Evolutionary conservation across 2,113 vertebrate species (phyloP).

Genomic region (Chaetops frenatus): DNA sequence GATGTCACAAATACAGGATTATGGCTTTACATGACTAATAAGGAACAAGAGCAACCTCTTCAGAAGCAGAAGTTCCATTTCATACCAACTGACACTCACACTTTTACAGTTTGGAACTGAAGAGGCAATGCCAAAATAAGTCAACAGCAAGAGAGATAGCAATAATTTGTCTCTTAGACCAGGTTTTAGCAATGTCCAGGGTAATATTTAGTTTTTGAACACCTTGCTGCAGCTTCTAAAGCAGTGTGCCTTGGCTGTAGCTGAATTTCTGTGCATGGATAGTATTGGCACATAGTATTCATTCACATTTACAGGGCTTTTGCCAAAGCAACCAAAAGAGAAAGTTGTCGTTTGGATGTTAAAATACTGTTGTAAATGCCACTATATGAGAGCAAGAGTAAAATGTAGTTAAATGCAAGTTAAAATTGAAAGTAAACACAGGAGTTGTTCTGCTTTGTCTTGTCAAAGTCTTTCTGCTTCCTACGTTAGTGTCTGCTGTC

Average conservation of each 20-base stretch:
- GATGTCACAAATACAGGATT: not conserved
- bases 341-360: not conserved
- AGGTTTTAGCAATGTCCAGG: not conserved
- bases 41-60: not conserved
- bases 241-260: not conserved
- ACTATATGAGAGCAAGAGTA: not conserved
- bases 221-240: not conserved
- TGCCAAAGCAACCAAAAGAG: not conserved
- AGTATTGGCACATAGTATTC: not conserved
- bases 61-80: not conserved
- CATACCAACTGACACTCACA: not conserved
- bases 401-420: not conserved
- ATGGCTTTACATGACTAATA: constrained; percentile 14
- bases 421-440: not conserved
- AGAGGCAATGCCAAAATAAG: not conserved
- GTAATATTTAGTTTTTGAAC: not conserved
- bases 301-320: not conserved
- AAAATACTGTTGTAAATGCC: not conserved
- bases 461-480: not conserved
- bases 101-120: not conserved
- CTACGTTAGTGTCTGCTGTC: not conserved
- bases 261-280: not conserved
- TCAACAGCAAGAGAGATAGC: not conserved
- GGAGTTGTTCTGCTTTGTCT: not conserved
- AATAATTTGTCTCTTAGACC: not conserved